These are phyloP conservation scores for Betta splendens DNA, from an alignment of 2,797 vertebrate species.

Conservation along the genomic window DNA sequence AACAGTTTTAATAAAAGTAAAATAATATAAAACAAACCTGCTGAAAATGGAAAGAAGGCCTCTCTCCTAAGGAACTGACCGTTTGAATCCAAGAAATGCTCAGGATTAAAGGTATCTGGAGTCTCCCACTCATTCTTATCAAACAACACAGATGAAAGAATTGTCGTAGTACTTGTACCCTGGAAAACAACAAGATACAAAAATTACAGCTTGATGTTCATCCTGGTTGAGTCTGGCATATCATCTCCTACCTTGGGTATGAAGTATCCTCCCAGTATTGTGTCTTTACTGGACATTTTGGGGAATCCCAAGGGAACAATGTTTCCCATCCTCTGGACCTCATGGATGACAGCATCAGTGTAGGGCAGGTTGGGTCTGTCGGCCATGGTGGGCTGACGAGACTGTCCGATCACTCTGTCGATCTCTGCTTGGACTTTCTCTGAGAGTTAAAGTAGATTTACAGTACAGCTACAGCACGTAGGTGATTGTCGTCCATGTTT, in stretches of 20 bases:
- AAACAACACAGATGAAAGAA: conserved; percentile 78
- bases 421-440: conserved; percentile 88
- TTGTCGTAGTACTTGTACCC: conserved; percentile 69
- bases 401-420: conserved; percentile 80
- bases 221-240: background rate
- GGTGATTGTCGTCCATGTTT: background rate
- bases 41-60: conserved; percentile 85
- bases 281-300: conserved; percentile 75
- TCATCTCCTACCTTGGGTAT: conserved; percentile 84
- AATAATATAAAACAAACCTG: conserved; percentile 65
- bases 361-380: conserved; percentile 84
- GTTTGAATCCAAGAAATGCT: conserved; percentile 85
- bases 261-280: conserved; percentile 72
- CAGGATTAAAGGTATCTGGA: conserved; percentile 83
- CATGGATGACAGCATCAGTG: conserved; percentile 86
- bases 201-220: background rate
- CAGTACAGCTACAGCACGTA: background rate
- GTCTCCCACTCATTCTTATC: conserved; percentile 85
- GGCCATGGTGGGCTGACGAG: conserved; percentile 68
- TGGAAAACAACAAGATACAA: conserved; percentile 41
- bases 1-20: background rate
- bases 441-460: conserved; percentile 35
- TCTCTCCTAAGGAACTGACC: conserved; percentile 83
- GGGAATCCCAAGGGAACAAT: conserved; percentile 79
- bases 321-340: conserved; percentile 83